Evolutionary conservation across 2,113 vertebrate genomes (phyloP).

Genomic region (Echinops telfairi): DNA sequence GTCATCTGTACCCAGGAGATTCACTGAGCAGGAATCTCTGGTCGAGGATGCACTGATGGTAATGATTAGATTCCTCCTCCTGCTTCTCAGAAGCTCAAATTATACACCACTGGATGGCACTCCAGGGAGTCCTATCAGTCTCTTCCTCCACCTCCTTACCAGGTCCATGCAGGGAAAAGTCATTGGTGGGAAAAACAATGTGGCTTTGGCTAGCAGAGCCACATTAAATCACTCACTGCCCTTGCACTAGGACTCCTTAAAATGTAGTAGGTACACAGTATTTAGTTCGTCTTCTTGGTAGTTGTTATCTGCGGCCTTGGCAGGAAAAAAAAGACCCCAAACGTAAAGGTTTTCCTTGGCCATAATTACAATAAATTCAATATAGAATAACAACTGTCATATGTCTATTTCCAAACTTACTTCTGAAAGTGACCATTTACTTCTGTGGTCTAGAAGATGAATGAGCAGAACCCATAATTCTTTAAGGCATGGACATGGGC

Average conservation of each 20-base stretch:
- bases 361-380: slow-evolving; percentile 52
- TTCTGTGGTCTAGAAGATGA: slow-evolving; percentile 93
- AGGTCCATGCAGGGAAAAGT: background rate
- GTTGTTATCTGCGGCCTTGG: background rate
- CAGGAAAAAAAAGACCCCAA: background rate
- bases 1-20: too few relatives aligned
- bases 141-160: too few relatives aligned
- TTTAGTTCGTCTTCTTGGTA: background rate
- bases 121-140: too few relatives aligned
- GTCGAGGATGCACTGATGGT: too few relatives aligned
- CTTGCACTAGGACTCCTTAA: background rate
- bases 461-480: slow-evolving; percentile 96
- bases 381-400: background rate
- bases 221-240: background rate
- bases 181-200: background rate
- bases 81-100: too few relatives aligned
- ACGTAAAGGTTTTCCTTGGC: slow-evolving; percentile 14
- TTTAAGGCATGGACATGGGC: slow-evolving; percentile 92
- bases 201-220: background rate
- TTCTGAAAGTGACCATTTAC: slow-evolving; percentile 91
- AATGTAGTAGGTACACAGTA: background rate
- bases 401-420: slow-evolving; percentile 84
- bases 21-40: too few relatives aligned
- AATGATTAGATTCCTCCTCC: too few relatives aligned
- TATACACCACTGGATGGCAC: too few relatives aligned